Evolutionary conservation across 2,888 invertebrate genomes (phyloP).

Genomic region (Tyria jacobaeae): DNA sequence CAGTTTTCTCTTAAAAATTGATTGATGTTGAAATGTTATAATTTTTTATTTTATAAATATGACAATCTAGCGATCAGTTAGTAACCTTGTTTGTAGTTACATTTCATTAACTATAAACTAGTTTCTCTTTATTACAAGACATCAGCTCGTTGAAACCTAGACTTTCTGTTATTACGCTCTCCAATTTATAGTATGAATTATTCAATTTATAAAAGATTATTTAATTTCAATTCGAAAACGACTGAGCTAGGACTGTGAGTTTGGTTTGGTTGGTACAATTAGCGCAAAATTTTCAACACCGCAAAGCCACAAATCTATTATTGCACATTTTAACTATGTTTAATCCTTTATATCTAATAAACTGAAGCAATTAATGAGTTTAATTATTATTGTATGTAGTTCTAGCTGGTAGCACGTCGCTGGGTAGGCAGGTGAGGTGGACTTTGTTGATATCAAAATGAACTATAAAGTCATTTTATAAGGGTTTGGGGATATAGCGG

Average conservation of each 20-base stretch:
- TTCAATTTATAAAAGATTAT: neutral
- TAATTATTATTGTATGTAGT: neutral
- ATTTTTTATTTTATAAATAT: no score
- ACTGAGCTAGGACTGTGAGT: neutral
- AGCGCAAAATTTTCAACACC: constrained; percentile 5
- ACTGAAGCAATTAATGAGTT: neutral
- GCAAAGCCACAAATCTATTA: neutral
- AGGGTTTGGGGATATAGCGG: no score
- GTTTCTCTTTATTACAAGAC: no score
- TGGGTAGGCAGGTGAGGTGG: no score
- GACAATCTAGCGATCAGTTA: no score
- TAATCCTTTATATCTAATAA: neutral
- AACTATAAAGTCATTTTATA: no score
- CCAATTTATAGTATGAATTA: neutral
- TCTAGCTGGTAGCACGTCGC: neutral
- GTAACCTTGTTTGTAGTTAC: no score
- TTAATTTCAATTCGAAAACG: neutral
- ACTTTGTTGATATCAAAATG: no score
- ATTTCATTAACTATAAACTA: no score
- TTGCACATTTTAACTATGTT: neutral
- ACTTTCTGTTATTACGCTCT: neutral
- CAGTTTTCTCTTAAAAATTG: no score
- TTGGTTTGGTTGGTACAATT: neutral
- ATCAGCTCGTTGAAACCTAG: neutral
- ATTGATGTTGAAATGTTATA: no score